Evolutionary conservation across 2,888 invertebrate species (phyloP).

Genomic region (Tachina lurida): DNA sequence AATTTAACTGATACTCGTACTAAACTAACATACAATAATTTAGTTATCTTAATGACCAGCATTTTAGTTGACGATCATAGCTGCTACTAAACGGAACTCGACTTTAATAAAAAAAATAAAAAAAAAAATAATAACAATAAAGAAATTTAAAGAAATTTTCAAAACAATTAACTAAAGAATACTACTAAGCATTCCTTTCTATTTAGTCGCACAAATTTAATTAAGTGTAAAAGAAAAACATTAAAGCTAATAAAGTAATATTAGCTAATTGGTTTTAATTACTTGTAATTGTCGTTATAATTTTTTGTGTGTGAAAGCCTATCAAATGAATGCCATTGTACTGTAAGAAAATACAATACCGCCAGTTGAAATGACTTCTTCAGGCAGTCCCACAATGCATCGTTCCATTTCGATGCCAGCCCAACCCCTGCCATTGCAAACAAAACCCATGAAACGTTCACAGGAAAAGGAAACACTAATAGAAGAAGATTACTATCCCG

Average conservation of each 20-base stretch:
- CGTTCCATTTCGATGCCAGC: constrained; percentile 82
- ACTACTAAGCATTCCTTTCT: constrained; percentile 15
- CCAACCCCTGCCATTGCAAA: constrained; percentile 79
- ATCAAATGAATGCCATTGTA: constrained; percentile 34
- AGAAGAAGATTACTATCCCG: constrained; percentile 78
- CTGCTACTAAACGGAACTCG: constrained; percentile 62
- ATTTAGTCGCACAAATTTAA: constrained; percentile 60
- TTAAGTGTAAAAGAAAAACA: constrained; percentile 71
- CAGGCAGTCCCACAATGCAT: constrained; percentile 74
- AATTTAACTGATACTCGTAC: constrained; percentile 24
- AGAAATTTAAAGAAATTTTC: background rate
- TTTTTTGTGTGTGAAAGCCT: constrained; percentile 5
- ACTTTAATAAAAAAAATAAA: constrained; percentile 14
- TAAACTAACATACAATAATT: constrained; percentile 44
- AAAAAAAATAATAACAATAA: too few species aligned
- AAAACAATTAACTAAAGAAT: constrained; percentile 9
- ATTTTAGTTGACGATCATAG: constrained; percentile 59
- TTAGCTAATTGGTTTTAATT: constrained; percentile 76
- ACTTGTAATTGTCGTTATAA: constrained; percentile 71
- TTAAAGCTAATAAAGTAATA: constrained; percentile 6
- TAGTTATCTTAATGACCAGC: constrained; percentile 51
- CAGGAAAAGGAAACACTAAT: constrained; percentile 80
- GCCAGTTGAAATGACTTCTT: constrained; percentile 68
- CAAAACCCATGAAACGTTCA: constrained; percentile 78
- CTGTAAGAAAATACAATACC: background rate